Evolutionary conservation across 2,888 invertebrate species (phyloP), one percentile per base, ranked within the genome.

Genomic region (Mythimna pallens): DNA sequence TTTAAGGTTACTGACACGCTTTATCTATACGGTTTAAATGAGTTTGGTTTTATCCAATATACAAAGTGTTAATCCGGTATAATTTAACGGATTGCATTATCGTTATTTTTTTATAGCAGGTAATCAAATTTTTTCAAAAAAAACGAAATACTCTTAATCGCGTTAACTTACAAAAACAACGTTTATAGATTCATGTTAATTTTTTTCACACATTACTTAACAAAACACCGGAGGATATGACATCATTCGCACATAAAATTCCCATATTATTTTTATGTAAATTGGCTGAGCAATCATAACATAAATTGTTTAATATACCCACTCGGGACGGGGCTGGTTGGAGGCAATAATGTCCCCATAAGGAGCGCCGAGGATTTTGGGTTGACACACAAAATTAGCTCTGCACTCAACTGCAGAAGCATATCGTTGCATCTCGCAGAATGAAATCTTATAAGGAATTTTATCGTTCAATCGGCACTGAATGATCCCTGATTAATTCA

Each of bases 231-330:
- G 87, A 89, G 89, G 86, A 91, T 86, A 90, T 94, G 93, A 93
- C 91, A 93, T 91, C 92, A 92, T 92, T 90, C 80, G 87, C 89
- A 88, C 90, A 93, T 94, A 94, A 94, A 94, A 91, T 92, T 89
- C 89, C 82, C 87, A 90, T 91, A 91, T 92, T 93, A 94, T 93
- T 93, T 90, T 91, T 89, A 94, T 94, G 93, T 91, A 94, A 94
- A 95, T 94, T 92, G 92, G 87, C 86, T 91, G 92, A 92, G 91
- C 92, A 93, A 93, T 92, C 92, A 93, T 93, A 94, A 92, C 92
- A 93, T 92, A 91, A 92, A 89, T 92, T 90, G 82, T 92, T 93
- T 91, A 89, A 91, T 91, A 90, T 90, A 89, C 89, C 90, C 89
- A 89, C 89, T 89, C 86, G 83, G 85, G 81, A 79, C 87, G 83